A percentile compares a stretch with the other conserved stretches of the same genome.
phyloP scores from a whole-genome alignment of 2,113 vertebrate species.

The Ondatra zibethicus region DNA sequence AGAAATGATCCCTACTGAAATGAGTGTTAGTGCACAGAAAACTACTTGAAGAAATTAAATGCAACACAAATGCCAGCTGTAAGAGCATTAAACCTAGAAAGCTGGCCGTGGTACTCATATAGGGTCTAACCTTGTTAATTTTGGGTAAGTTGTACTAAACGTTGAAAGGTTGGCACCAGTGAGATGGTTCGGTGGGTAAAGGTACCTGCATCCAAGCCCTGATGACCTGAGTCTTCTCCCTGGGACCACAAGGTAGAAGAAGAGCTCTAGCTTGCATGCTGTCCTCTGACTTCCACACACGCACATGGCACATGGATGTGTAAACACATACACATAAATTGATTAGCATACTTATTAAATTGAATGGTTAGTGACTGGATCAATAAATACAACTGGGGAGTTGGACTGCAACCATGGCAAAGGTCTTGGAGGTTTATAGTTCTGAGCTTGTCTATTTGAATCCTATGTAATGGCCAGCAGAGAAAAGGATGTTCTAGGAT shows the following conservation, averaged over 20 bases:
- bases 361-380: background rate
- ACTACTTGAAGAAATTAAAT: conserved; percentile 38
- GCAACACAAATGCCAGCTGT: background rate
- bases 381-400: conserved; percentile 17
- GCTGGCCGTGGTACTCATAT: background rate
- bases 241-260: background rate
- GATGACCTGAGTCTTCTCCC: background rate
- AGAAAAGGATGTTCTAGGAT: background rate
- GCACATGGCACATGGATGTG: background rate
- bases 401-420: background rate
- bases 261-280: background rate
- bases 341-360: background rate
- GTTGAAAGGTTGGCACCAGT: background rate
- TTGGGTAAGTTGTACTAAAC: conserved; percentile 36
- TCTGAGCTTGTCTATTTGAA: conserved; percentile 22
- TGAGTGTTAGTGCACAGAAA: conserved; percentile 16
- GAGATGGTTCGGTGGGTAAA: background rate
- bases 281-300: background rate
- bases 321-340: background rate
- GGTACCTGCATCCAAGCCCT: background rate
- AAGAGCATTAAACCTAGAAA: background rate
- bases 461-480: background rate
- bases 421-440: background rate
- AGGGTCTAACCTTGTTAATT: background rate
- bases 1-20: conserved; percentile 37